Base-by-base conservation (phyloP, 2,797 vertebrate species). In the Tachyglossus aculeatus region DNA sequence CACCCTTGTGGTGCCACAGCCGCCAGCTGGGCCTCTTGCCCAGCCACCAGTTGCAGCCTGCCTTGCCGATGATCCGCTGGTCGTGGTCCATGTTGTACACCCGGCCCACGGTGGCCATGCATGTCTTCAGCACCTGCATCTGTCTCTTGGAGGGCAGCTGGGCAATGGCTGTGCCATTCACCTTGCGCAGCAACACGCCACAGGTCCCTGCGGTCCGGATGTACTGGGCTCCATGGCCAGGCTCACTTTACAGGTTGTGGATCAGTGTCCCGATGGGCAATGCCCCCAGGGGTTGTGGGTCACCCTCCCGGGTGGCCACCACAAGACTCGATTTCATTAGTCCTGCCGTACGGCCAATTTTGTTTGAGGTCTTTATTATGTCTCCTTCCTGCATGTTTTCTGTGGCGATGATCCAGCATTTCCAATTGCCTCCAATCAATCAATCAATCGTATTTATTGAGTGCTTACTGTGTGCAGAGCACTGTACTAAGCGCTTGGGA, bases 141-240 rank as follows among this genome's bases (percentile, higher is more conserved):
- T 98, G 97, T 63, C 93, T 96, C 91, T 98, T 99, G 0, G 98
- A 99, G 0, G 98, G 97, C 58, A 99, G 93, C 89, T 98, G 98
- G 59, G 99, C 90, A 0, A 99, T 96, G 9, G 91, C 97, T 0
- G 97, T 98, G 57, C 96, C 96, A 0, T 95, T 98, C 18, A 97
- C 94, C 81, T 99, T 99, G 57, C 96, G 92, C 9, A 99, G 93
- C 69, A 99, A 72, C 69, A 98, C 90, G 0, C 97, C 98, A 14
- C 94, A 96, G 0, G 97, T 99, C 7, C 97, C 97, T 85, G 97
- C 97, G 8, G 97, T 97, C 1, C 98, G 93, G 67, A 99, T 97
- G 77, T 94, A 96, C 76, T 95, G 89, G 0, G 96, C 93, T 47
- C 98, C 97, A 50, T 90, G 94, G 51, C 96, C 96, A 4, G 98